Evolutionary conservation across 1,140 invertebrate species (phyloP).

Genomic region (Periplaneta americana): DNA sequence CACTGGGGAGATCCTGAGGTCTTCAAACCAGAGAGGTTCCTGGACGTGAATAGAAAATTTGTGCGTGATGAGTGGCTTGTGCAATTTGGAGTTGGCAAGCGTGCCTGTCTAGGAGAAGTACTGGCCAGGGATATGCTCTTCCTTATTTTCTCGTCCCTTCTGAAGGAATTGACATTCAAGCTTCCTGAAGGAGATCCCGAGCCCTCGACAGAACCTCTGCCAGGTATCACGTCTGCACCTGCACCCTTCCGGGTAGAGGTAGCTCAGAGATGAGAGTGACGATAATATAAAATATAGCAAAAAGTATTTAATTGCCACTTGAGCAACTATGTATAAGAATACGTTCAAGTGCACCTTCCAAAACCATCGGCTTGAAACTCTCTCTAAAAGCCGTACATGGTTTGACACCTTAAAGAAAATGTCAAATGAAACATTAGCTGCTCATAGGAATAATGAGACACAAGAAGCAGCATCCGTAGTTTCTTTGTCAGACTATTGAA

Average conservation of each 20-base stretch:
- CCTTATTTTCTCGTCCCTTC: slow-evolving; percentile 43
- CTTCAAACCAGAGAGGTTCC: slow-evolving; percentile 52
- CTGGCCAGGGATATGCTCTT: slow-evolving; percentile 50
- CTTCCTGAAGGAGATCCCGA: slow-evolving; percentile 28
- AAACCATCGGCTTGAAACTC: too few species aligned
- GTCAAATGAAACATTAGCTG: too few species aligned
- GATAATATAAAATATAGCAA: too few species aligned
- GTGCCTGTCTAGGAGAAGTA: slow-evolving; percentile 54
- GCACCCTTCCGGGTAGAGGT: slow-evolving; percentile 36
- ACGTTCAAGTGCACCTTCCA: too few species aligned
- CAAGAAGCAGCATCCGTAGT: too few species aligned
- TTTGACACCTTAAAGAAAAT: too few species aligned
- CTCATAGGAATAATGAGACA: too few species aligned
- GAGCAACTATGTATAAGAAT: too few species aligned
- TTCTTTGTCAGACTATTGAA: too few species aligned
- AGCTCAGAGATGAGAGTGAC: too few species aligned
- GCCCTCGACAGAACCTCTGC: slow-evolving; percentile 36
- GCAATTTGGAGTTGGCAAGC: slow-evolving; percentile 37
- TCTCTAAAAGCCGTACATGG: too few species aligned
- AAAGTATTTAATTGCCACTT: too few species aligned
- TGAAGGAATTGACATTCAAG: slow-evolving; percentile 45
- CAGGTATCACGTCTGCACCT: slow-evolving; percentile 48
- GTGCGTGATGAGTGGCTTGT: slow-evolving; percentile 41
- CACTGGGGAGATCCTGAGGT: slow-evolving; percentile 62
- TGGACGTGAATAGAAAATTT: slow-evolving; percentile 42